Percentiles rank a stretch among this genome's conserved stretches.
Conservation (phyloP, 2,888 invertebrate species). For the Carterocephalus palaemon region DNA sequence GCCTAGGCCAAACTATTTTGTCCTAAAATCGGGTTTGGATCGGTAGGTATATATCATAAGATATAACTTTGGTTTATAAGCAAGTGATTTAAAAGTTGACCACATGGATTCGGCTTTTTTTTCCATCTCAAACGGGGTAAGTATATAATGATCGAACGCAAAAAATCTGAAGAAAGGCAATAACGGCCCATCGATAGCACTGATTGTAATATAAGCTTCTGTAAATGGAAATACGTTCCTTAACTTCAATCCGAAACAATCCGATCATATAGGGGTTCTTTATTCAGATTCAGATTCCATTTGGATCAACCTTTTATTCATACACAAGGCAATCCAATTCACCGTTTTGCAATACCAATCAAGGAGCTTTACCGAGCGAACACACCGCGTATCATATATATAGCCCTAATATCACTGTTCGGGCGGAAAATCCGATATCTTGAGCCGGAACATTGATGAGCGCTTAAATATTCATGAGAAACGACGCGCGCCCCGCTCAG, state of each 20-base stretch:
- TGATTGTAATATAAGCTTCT: no score
- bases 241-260: not conserved
- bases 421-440: slow-evolving; percentile 72
- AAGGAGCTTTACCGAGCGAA: slow-evolving; percentile 26
- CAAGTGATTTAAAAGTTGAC: no score
- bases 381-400: slow-evolving; percentile 36
- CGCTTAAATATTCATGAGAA: slow-evolving; percentile 70
- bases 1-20: no score
- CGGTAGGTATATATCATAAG: no score
- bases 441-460: slow-evolving; percentile 65
- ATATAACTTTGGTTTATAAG: no score
- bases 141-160: no score
- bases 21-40: no score
- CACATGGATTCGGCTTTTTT: no score
- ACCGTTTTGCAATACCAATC: slow-evolving; percentile 21
- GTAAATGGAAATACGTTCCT: not conserved
- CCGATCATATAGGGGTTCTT: not conserved
- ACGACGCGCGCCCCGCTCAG: slow-evolving; percentile 38
- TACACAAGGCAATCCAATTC: slow-evolving; percentile 22
- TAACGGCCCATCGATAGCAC: not conserved
- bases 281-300: slow-evolving; percentile 12
- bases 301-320: slow-evolving; percentile 17
- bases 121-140: no score
- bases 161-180: no score
- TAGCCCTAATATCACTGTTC: slow-evolving; percentile 53